phyloP scores from a whole-genome alignment of 2,888 invertebrate genomes.

The Cantharis nigra region DNA sequence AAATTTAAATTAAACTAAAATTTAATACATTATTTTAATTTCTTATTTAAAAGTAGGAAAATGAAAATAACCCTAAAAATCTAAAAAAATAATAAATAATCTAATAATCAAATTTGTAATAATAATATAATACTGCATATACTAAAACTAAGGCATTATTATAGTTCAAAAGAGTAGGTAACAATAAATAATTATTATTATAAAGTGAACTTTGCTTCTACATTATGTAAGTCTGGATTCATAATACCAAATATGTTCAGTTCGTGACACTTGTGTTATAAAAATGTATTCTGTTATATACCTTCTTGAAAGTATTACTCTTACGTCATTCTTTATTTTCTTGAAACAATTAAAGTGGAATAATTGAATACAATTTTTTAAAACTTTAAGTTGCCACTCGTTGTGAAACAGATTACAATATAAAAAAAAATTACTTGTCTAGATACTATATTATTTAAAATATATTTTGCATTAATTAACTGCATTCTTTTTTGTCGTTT shows the following conservation, averaged over 20 bases:
- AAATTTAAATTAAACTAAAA: no score
- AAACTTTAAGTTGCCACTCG: not conserved
- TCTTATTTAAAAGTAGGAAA: no score
- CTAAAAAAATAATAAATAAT: no score
- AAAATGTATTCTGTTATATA: not conserved
- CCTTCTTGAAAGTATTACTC: not conserved
- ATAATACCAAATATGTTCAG: not conserved
- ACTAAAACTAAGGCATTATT: no score
- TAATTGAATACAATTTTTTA: not conserved
- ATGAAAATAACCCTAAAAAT: no score
- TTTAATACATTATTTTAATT: no score
- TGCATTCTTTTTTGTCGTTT: not conserved
- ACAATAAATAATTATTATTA: not conserved
- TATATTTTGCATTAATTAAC: not conserved
- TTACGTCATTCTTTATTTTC: not conserved
- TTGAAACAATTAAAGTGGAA: not conserved
- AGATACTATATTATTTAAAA: not conserved
- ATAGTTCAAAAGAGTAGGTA: not conserved
- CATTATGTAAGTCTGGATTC: not conserved
- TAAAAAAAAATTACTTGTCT: not conserved
- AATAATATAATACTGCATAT: not conserved
- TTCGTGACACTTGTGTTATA: not conserved
- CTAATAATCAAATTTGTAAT: not conserved
- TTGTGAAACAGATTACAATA: not conserved
- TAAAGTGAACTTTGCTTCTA: not conserved